Conservation (phyloP, 1,140 invertebrate genomes). For the Sipha flava region DNA sequence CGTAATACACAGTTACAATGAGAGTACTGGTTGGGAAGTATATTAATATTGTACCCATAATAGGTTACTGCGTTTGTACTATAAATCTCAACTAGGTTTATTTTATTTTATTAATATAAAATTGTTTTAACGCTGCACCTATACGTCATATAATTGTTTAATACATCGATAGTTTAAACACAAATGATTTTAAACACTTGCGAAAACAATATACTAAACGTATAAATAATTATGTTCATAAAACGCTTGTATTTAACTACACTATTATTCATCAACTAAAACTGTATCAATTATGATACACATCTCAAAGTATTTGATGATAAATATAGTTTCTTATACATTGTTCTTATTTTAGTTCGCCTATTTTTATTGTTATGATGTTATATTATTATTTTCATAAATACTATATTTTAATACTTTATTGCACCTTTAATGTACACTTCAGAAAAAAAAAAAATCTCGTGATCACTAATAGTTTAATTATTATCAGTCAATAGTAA, state of each 20-base stretch:
- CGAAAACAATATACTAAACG: background rate
- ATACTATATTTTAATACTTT: background rate
- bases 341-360: background rate
- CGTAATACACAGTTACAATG: too few relatives aligned
- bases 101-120: too few relatives aligned
- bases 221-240: background rate
- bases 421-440: background rate
- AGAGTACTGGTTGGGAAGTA: too few relatives aligned
- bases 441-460: too few relatives aligned
- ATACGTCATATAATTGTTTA: background rate
- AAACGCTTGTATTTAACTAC: background rate
- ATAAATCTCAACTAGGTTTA: too few relatives aligned
- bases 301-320: conserved; percentile 29
- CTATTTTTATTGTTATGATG: too few relatives aligned
- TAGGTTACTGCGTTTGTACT: too few relatives aligned
- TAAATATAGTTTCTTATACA: background rate
- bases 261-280: conserved; percentile 29
- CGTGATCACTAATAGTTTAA: too few relatives aligned
- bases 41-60: too few relatives aligned
- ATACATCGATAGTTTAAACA: background rate
- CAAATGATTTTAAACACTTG: background rate
- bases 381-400: background rate
- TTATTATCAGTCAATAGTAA: too few relatives aligned
- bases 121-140: too few relatives aligned
- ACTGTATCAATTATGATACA: conserved; percentile 4